phyloP scores from a whole-genome alignment of 2,797 vertebrate species.

The Hippopotamyrus pictus region DNA sequence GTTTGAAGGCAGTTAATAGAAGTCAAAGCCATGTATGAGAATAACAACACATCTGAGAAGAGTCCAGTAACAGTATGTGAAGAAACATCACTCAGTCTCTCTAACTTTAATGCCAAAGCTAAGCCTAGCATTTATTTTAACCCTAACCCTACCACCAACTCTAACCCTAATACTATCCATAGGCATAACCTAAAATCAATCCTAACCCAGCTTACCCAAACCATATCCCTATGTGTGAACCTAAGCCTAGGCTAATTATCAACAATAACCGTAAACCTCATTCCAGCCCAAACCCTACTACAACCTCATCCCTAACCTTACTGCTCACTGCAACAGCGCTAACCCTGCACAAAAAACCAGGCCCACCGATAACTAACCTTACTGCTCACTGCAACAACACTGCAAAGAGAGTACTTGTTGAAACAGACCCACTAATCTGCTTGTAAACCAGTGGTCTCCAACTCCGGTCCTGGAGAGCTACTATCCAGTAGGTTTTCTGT shows the following conservation, averaged over 20 bases:
- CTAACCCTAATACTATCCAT: neutral
- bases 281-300: neutral
- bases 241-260: neutral
- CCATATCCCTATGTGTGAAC: neutral
- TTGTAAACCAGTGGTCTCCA: too few relatives aligned
- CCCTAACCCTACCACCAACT: neutral
- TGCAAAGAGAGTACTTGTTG: neutral
- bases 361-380: neutral
- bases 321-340: neutral
- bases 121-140: neutral
- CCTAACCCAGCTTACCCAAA: neutral
- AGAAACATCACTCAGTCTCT: neutral
- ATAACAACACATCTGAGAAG: neutral
- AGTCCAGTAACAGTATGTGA: neutral
- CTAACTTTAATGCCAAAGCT: neutral
- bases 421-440: neutral
- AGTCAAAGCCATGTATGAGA: neutral
- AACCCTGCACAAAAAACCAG: neutral
- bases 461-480: too few relatives aligned
- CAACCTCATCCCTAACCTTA: neutral
- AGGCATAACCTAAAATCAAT: neutral
- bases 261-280: neutral
- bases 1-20: neutral
- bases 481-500: too few relatives aligned
- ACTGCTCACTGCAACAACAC: too few relatives aligned